A percentile compares a stretch with the other conserved stretches of the same genome.
Evolutionary conservation across 2,888 invertebrate species (phyloP).

Genomic region (Drosophila mayaguana): DNA sequence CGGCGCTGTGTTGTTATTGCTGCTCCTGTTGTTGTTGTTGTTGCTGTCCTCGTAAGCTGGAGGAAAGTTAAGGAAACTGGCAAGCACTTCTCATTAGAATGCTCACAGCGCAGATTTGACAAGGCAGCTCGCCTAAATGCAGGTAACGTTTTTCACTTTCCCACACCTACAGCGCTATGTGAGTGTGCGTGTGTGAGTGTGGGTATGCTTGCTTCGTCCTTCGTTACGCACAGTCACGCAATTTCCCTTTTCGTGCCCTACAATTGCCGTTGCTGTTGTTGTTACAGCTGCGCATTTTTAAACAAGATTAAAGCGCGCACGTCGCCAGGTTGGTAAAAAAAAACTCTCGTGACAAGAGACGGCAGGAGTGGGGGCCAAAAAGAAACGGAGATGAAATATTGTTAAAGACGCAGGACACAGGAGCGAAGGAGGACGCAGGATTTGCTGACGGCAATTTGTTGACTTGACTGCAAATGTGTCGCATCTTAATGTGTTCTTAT

Average conservation of each 20-base stretch:
- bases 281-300: constrained; percentile 77
- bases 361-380: not conserved
- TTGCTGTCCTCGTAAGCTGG: constrained; percentile 48
- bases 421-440: constrained; percentile 23
- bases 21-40: constrained; percentile 12
- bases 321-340: constrained; percentile 61
- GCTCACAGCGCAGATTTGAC: constrained; percentile 75
- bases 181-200: constrained; percentile 7
- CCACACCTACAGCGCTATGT: not conserved
- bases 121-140: constrained; percentile 71
- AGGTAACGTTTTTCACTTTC: constrained; percentile 43
- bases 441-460: constrained; percentile 76
- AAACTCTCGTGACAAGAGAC: not conserved
- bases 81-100: constrained; percentile 78
- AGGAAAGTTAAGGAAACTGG: constrained; percentile 57
- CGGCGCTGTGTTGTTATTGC: constrained; percentile 46
- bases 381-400: constrained; percentile 30
- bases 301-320: constrained; percentile 78
- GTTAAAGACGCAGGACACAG: constrained; percentile 18
- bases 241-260: not conserved
- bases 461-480: constrained; percentile 80
- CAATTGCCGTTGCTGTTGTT: constrained; percentile 33
- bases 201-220: constrained; percentile 26
- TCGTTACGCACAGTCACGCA: constrained; percentile 64
- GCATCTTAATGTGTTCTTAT: constrained; percentile 76